Percentiles rank a stretch among this genome's conserved stretches.
Conservation (phyloP, 2,113 vertebrate species). For the Corvus cornix region DNA sequence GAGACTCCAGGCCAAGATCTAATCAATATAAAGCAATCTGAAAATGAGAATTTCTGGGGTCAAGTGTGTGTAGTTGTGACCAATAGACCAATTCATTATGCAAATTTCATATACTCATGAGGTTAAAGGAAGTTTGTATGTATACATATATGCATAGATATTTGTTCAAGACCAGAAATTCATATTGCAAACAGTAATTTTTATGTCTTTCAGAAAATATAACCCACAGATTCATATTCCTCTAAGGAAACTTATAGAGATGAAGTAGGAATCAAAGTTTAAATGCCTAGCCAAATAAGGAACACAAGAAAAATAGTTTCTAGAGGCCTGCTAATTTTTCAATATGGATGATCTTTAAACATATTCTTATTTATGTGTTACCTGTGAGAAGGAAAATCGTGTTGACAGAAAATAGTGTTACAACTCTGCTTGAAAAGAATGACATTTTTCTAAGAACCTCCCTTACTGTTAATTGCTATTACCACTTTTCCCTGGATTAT, state of each 20-base stretch:
- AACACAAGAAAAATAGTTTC: background rate
- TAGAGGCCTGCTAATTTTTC: conserved; percentile 14
- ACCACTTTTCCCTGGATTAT: background rate
- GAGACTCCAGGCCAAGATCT: background rate
- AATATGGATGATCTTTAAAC: background rate
- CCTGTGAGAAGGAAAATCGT: conserved; percentile 4
- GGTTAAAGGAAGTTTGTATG: background rate
- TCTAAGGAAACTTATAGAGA: background rate
- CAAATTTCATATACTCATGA: background rate
- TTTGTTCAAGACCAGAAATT: background rate
- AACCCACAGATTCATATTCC: background rate
- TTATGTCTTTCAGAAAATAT: background rate
- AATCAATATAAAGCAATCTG: background rate
- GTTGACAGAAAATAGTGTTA: conserved; percentile 55
- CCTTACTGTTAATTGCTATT: conserved; percentile 42
- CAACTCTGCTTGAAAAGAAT: background rate
- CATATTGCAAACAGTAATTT: background rate
- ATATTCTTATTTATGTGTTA: background rate
- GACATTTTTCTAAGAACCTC: conserved; percentile 6
- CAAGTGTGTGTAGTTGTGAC: background rate
- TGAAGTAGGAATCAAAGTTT: background rate
- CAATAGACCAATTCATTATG: background rate
- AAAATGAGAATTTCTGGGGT: background rate
- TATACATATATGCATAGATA: background rate
- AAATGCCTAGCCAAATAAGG: background rate